phyloP scores from a whole-genome alignment of 2,113 vertebrate genomes.

The Piprites chloris region DNA sequence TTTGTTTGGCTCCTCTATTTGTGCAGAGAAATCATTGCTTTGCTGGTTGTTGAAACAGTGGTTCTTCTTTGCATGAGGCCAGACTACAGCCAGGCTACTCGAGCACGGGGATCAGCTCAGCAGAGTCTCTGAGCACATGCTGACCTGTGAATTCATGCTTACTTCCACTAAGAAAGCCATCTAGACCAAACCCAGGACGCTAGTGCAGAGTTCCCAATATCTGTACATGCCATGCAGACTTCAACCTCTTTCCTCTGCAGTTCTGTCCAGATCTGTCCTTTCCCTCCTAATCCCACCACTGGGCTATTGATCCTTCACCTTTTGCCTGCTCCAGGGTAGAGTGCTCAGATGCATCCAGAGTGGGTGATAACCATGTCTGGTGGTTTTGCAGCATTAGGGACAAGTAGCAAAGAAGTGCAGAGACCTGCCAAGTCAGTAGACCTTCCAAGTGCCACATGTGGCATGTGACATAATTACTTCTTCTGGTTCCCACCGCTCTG shows the following conservation, averaged over 20 bases:
- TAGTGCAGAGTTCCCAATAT: background rate
- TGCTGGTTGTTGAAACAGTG: background rate
- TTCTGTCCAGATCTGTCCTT: background rate
- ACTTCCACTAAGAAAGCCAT: background rate
- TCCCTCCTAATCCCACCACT: background rate
- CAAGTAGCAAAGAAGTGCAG: background rate
- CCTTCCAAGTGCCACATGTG: background rate
- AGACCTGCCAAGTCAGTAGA: background rate
- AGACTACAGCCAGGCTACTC: background rate
- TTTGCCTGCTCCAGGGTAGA: background rate
- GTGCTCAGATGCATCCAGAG: background rate
- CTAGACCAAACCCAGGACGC: background rate
- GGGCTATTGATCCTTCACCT: background rate
- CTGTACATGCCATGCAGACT: background rate
- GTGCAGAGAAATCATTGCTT: background rate
- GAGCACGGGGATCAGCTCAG: background rate
- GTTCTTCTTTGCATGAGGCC: background rate
- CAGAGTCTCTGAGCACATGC: background rate
- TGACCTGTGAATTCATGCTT: background rate
- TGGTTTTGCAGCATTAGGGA: background rate
- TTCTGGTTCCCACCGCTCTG: background rate
- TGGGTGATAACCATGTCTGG: background rate
- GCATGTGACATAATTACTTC: accelerated
- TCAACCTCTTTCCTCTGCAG: background rate
- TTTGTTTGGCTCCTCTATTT: background rate